Percentiles rank a stretch among this genome's conserved stretches.
These are phyloP conservation scores for Peromyscus eremicus DNA, from an alignment of 2,797 vertebrate species.

Conservation along the genomic window DNA sequence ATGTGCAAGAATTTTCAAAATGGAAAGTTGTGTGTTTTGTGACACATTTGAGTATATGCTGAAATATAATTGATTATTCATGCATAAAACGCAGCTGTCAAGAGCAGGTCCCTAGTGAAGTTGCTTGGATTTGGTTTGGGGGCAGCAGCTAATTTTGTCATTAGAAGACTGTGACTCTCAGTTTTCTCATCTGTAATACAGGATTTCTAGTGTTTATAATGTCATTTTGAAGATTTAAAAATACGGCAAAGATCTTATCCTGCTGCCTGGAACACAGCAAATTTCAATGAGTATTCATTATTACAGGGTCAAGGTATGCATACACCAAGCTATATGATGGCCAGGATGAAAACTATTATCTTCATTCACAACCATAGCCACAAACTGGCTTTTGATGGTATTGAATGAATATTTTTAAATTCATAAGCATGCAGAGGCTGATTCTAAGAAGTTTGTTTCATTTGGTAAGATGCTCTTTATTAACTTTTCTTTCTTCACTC, in stretches of 20 bases:
- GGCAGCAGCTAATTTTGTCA: background rate
- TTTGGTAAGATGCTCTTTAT: background rate
- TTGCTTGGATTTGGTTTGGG: slow-evolving; percentile 10
- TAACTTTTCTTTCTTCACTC: background rate
- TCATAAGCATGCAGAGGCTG: background rate
- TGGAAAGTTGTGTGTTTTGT: slow-evolving; percentile 23
- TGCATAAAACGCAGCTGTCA: background rate
- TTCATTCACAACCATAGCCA: background rate
- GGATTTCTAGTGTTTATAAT: background rate
- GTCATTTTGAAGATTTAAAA: background rate
- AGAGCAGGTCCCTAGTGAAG: background rate
- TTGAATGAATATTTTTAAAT: slow-evolving; percentile 29
- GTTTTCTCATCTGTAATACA: background rate
- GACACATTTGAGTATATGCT: background rate
- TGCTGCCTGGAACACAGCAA: background rate
- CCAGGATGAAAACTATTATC: background rate
- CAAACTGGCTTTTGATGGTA: background rate
- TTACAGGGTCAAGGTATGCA: background rate
- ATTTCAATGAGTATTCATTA: background rate
- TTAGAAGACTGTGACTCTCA: background rate
- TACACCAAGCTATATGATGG: background rate
- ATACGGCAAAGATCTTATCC: background rate
- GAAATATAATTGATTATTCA: background rate
- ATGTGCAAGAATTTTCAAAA: background rate
- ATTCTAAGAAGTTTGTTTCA: background rate